These are phyloP conservation scores for Strix uralensis DNA, from an alignment of 2,113 vertebrate genomes.

Conservation along the genomic window DNA sequence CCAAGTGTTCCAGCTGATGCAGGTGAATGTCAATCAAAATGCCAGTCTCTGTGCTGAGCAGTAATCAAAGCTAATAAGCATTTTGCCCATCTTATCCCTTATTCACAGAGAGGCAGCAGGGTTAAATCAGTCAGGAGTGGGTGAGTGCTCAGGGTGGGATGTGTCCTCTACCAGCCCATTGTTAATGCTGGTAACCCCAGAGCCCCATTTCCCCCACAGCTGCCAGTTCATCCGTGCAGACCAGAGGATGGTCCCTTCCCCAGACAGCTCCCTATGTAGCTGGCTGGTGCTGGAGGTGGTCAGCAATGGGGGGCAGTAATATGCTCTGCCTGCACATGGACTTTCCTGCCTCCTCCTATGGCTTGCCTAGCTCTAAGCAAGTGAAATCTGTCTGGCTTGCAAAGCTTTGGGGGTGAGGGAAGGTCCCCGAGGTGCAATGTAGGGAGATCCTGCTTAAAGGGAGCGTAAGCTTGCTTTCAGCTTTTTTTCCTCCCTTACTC, in stretches of 20 bases:
- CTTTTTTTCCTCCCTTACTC: background rate
- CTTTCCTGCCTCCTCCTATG: background rate
- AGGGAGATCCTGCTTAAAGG: background rate
- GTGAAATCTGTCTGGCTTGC: background rate
- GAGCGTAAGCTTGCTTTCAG: background rate
- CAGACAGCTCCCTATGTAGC: fast-evolving
- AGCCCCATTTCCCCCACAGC: background rate
- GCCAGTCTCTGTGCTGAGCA: background rate
- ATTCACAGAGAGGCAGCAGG: fast-evolving
- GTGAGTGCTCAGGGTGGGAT: background rate
- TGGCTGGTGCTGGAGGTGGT: background rate
- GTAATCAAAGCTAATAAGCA: background rate
- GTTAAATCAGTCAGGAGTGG: background rate
- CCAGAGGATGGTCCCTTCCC: background rate
- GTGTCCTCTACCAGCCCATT: background rate
- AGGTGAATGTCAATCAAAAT: background rate
- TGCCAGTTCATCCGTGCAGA: fast-evolving
- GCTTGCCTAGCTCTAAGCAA: background rate
- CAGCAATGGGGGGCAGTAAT: background rate
- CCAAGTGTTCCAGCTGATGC: background rate
- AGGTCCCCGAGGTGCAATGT: background rate
- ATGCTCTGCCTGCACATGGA: background rate
- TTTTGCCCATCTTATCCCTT: background rate
- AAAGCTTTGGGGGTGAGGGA: background rate
- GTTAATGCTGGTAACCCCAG: background rate